Evolutionary conservation across 2,797 vertebrate species (phyloP).

Genomic region (Masticophis lateralis): DNA sequence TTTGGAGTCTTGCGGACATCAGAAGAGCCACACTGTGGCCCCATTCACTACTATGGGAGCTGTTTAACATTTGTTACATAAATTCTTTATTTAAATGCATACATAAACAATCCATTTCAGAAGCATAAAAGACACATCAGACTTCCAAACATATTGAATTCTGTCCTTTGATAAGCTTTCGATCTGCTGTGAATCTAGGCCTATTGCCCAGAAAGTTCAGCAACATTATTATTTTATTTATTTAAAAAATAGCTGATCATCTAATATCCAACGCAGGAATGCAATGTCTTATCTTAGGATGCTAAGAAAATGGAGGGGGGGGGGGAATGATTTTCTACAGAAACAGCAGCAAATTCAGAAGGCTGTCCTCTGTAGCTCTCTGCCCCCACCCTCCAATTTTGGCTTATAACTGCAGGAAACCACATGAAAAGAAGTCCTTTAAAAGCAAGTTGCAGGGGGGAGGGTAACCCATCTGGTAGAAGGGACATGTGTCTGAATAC

Average conservation of each 20-base stretch:
- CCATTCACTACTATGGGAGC: neutral
- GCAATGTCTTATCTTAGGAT: neutral
- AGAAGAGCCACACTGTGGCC: neutral
- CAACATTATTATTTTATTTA: neutral
- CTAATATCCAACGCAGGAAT: neutral
- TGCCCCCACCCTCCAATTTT: neutral
- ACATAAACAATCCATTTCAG: neutral
- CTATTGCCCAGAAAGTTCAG: neutral
- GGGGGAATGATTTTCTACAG: too few species aligned
- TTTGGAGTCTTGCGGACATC: neutral
- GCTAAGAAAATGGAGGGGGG: too few species aligned
- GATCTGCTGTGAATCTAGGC: neutral
- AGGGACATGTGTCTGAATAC: neutral
- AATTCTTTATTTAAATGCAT: neutral
- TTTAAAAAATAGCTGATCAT: neutral
- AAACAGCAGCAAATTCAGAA: neutral
- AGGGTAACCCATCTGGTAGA: neutral
- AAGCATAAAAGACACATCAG: neutral
- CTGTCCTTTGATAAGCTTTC: neutral
- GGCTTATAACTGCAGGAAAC: conserved; percentile 14
- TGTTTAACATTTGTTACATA: neutral
- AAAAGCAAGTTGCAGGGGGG: neutral
- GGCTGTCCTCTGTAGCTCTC: neutral
- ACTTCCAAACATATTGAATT: neutral
- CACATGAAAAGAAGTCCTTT: neutral